Evolutionary conservation across 2,888 invertebrate genomes (phyloP).

Genomic region (Lamellibrachia satsuma): DNA sequence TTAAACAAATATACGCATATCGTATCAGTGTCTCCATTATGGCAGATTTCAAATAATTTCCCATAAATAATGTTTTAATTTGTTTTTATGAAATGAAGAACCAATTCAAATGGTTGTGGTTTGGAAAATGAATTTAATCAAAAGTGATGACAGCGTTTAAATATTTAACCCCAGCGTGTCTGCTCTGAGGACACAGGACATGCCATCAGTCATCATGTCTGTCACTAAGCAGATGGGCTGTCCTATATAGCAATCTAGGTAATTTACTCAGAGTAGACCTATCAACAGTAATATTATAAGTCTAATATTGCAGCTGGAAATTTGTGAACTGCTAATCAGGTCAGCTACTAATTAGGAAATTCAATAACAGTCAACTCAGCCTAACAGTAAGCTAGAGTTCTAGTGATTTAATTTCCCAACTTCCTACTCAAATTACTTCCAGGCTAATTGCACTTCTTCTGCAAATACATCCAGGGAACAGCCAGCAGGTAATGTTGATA

Average conservation of each 20-base stretch:
- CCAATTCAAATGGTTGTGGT: neutral
- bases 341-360: neutral
- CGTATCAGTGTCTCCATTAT: neutral
- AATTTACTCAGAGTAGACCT: too few relatives aligned
- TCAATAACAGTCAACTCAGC: neutral
- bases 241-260: neutral
- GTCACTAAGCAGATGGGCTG: neutral
- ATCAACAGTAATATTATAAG: neutral
- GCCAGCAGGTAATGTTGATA: neutral
- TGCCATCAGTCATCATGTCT: neutral
- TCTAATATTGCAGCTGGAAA: neutral
- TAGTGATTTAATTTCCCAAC: neutral
- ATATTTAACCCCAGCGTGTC: neutral
- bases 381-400: slow-evolving; percentile 10
- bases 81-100: neutral
- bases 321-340: neutral
- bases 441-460: neutral
- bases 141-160: neutral
- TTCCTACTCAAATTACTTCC: neutral
- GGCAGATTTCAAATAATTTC: neutral
- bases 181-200: neutral
- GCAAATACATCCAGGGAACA: neutral
- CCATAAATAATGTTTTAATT: too few relatives aligned
- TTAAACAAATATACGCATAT: neutral
- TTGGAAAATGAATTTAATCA: neutral